A percentile compares a stretch with the other conserved stretches of the same genome.
These are phyloP conservation scores for Pararge aegeria DNA, from an alignment of 1,140 invertebrate genomes.

Conservation along the genomic window DNA sequence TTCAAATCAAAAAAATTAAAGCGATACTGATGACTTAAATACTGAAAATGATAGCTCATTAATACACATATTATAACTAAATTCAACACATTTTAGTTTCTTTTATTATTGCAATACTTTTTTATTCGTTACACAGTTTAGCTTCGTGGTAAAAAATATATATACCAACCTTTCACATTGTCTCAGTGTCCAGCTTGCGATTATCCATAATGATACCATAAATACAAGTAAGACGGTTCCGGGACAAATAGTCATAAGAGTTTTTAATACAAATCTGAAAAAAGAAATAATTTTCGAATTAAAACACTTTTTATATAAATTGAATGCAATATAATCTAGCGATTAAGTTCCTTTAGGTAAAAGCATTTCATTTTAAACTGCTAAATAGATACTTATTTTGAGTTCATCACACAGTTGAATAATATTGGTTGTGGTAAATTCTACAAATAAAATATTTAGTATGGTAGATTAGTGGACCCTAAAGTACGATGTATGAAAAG, in stretches of 20 bases:
- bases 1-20: slow-evolving; percentile 50
- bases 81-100: slow-evolving; percentile 29
- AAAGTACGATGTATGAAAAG: no score
- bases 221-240: slow-evolving; percentile 98
- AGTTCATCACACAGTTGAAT: no score
- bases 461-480: no score
- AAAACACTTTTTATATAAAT: neutral
- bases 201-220: slow-evolving; percentile 99
- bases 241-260: slow-evolving; percentile 99
- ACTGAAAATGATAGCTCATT: slow-evolving; percentile 41
- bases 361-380: no score
- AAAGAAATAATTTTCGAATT: neutral
- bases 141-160: slow-evolving; percentile 17
- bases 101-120: neutral
- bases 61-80: slow-evolving; percentile 40
- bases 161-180: slow-evolving; percentile 97
- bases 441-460: no score
- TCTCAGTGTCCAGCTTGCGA: slow-evolving; percentile 98
- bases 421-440: no score
- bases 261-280: slow-evolving; percentile 97
- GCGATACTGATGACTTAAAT: slow-evolving; percentile 53
- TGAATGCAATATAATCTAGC: no score
- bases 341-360: no score
- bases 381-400: no score
- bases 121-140: slow-evolving; percentile 19